Evolutionary conservation across 2,888 invertebrate genomes (phyloP).

Genomic region (Girardia tigrina): DNA sequence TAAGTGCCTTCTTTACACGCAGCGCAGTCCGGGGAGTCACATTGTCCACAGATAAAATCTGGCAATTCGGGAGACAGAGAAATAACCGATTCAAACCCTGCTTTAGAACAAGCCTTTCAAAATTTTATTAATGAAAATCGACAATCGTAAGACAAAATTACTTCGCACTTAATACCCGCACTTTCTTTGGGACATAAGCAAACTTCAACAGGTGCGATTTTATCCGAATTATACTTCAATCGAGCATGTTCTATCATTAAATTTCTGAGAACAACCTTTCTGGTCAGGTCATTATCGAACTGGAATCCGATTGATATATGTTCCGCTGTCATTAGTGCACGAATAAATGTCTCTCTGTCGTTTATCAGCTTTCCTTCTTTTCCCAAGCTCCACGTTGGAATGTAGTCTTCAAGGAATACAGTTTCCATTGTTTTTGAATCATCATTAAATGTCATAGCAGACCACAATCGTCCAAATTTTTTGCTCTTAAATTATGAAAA

Average conservation of each 20-base stretch:
- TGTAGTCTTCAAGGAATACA: neutral
- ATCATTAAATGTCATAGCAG: neutral
- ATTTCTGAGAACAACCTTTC: neutral
- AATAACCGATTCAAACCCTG: neutral
- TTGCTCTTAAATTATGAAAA: neutral
- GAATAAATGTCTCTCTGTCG: neutral
- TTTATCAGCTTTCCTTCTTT: neutral
- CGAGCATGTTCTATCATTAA: neutral
- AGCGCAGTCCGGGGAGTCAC: neutral
- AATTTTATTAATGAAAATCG: neutral
- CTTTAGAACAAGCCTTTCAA: neutral
- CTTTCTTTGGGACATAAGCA: neutral
- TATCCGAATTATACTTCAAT: neutral
- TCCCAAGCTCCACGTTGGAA: neutral
- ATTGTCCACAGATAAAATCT: constrained; percentile 24
- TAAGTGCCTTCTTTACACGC: constrained; percentile 15
- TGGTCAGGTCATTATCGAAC: neutral
- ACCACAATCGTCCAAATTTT: neutral
- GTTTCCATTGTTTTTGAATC: neutral
- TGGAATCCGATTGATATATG: neutral
- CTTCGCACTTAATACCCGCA: neutral
- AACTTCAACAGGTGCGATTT: neutral
- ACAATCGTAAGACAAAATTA: neutral
- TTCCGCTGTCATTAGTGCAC: neutral
- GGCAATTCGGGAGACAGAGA: neutral